Evolutionary conservation across 1,140 invertebrate genomes (phyloP).

Genomic region (Drosophila bocki): DNA sequence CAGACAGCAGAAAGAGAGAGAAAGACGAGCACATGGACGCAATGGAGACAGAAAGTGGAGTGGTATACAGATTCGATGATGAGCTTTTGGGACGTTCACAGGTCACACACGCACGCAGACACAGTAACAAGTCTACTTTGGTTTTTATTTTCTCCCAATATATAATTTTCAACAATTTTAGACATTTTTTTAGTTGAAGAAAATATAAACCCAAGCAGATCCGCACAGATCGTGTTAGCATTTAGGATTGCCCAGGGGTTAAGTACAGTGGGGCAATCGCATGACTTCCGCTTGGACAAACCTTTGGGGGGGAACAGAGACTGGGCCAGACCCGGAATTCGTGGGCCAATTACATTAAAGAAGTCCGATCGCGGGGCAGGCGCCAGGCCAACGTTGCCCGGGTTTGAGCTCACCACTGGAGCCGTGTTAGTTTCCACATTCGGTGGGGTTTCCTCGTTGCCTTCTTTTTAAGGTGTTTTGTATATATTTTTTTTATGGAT

Average conservation of each 20-base stretch:
- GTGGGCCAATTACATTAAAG: too few relatives aligned
- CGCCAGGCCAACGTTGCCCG: neutral
- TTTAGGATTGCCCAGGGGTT: slow-evolving; percentile 19
- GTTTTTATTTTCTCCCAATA: neutral
- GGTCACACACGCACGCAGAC: neutral
- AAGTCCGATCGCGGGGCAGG: neutral
- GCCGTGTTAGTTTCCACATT: neutral
- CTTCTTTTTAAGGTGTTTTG: neutral
- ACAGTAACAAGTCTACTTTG: neutral
- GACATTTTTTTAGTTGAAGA: neutral
- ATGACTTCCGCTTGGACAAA: slow-evolving; percentile 12
- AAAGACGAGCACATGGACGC: slow-evolving; percentile 17
- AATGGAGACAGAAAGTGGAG: slow-evolving; percentile 20
- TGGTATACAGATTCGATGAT: slow-evolving; percentile 11
- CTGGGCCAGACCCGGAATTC: too few relatives aligned
- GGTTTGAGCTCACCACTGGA: neutral
- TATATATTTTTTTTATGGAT: neutral
- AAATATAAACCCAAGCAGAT: slow-evolving; percentile 1
- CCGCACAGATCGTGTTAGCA: neutral
- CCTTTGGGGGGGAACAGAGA: neutral
- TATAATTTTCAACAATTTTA: neutral
- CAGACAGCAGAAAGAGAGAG: neutral
- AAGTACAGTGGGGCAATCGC: slow-evolving; percentile 16
- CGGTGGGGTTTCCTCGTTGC: neutral
- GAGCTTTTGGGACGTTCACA: neutral